Evolutionary conservation across 2,113 vertebrate species (phyloP), one percentile per base, ranked within the genome.

Genomic region (Lophotis ruficrista): DNA sequence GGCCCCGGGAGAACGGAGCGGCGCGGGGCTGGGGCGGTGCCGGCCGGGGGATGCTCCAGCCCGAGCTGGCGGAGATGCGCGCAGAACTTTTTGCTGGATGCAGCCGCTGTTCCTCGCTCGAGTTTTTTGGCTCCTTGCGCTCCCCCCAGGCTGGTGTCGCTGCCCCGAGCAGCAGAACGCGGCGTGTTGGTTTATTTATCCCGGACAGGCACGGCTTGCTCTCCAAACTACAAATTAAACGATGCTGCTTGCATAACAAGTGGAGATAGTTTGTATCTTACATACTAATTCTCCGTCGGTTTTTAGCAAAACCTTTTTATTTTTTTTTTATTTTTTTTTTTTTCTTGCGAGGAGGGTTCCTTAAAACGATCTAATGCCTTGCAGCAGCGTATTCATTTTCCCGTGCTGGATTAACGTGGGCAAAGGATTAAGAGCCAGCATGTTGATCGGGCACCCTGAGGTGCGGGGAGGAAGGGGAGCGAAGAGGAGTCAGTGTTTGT

Each of bases 131-230:
- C 86, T 64, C 14, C 56, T 85, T 72, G 25, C 4, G 76, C 90
- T 81, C 62, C 56, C 89, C 79, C 41, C 35, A n/a, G 60, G 83
- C 92, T 79, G 90, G 4, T 64, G 85, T 75, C 72, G 92, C 80
- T 76, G 83, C 37, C 73, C 64, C 2, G 71, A 92, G 89, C 89
- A 81, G 77, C 95, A 78, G 50, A 96, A 93, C 77, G 95, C 96
- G 69, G 97, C 94, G 35, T 88, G 94, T 94, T 96, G 97, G 92
- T 95, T 95, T 96, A 97, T 96, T 97, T 97, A 97, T 97, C 96
- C 95, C 88, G 94, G 95, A 93, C 97, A 86, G 93, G 96, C 81
- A 10, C 45, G 94, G 50, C 93, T 97, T 10, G 94, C 91, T 91
- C 88, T 73, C 94, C 25, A 76, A 97, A 96, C 91, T 95, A 89